A percentile compares a stretch with the other conserved stretches of the same genome.
Conservation (phyloP, 2,113 vertebrate genomes). For the Chauna torquata region DNA sequence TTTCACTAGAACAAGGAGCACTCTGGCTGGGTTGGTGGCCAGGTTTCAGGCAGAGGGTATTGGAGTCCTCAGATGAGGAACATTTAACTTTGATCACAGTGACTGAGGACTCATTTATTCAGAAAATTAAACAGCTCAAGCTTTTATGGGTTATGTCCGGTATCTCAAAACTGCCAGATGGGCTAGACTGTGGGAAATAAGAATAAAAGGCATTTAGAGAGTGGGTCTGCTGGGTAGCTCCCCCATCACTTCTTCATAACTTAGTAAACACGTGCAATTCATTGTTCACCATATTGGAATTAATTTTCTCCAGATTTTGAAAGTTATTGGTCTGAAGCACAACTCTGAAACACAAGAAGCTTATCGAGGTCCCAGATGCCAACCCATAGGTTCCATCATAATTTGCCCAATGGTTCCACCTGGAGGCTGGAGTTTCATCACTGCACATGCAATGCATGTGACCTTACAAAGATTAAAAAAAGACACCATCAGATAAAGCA, state of each 20-base stretch:
- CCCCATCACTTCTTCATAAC: background rate
- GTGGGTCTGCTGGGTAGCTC: background rate
- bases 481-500: background rate
- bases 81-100: conserved; percentile 38
- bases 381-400: background rate
- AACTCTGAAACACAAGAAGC: background rate
- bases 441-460: background rate
- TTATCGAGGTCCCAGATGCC: background rate
- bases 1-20: background rate
- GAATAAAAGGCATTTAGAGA: conserved; percentile 32
- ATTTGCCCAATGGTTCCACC: background rate
- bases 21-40: background rate
- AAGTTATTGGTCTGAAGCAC: background rate
- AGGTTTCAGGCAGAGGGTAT: background rate
- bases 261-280: background rate
- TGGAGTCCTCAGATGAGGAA: background rate
- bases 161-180: conserved; percentile 18
- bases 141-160: conserved; percentile 2
- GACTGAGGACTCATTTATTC: conserved; percentile 7
- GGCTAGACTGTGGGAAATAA: background rate
- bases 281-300: background rate
- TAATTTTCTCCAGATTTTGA: background rate
- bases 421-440: background rate
- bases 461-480: background rate
- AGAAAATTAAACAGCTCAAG: conserved; percentile 28